Evolutionary conservation across 2,888 invertebrate genomes (phyloP).

Genomic region (Drosophila colorata): DNA sequence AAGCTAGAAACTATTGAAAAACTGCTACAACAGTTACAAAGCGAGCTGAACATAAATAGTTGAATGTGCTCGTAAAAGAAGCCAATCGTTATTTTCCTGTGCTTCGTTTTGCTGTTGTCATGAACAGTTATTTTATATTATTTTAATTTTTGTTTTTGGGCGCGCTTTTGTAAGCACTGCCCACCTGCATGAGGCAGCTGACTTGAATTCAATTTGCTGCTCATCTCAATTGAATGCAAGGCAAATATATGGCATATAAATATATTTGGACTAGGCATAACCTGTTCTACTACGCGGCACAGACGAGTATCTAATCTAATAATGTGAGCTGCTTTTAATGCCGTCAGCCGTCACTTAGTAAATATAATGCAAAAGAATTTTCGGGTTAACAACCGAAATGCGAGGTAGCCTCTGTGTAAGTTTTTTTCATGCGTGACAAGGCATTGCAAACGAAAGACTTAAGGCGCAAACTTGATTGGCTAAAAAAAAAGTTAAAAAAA

Average conservation of each 20-base stretch:
- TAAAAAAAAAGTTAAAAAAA: background rate
- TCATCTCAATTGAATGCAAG: conserved; percentile 37
- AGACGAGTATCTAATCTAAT: conserved; percentile 13
- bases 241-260: conserved; percentile 7
- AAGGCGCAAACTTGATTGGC: conserved; percentile 56
- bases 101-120: conserved; percentile 3
- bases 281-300: conserved; percentile 23
- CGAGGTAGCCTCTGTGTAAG: conserved; percentile 13
- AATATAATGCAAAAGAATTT: conserved; percentile 52
- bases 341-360: conserved; percentile 10
- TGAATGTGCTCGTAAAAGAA: conserved; percentile 25
- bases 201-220: conserved; percentile 22
- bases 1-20: conserved; percentile 41
- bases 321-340: conserved; percentile 1
- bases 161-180: conserved; percentile 19
- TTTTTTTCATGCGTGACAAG: conserved; percentile 32
- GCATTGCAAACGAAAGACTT: conserved; percentile 55
- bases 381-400: conserved; percentile 21
- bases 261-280: conserved; percentile 18
- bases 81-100: conserved; percentile 9
- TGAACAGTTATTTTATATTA: background rate
- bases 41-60: conserved; percentile 20
- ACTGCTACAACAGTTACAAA: conserved; percentile 29
- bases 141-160: conserved; percentile 22
- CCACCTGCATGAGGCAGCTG: conserved; percentile 26